These are phyloP conservation scores for Matsumyia berberina DNA, from an alignment of 2,888 invertebrate species.

Conservation along the genomic window DNA sequence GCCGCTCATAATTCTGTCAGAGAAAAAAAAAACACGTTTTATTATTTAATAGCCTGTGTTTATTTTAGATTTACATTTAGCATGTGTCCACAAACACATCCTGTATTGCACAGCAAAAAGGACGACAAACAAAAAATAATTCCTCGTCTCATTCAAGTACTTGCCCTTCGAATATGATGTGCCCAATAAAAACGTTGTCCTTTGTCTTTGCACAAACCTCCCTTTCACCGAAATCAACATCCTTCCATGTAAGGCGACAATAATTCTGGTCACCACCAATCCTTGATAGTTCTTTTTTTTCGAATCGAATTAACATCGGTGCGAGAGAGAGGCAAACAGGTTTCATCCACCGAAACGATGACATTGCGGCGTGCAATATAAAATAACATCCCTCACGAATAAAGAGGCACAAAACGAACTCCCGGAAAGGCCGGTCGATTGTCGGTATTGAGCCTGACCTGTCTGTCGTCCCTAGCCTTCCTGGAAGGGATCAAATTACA, in stretches of 20 bases:
- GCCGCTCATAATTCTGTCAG: conserved; percentile 2
- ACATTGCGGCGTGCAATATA: conserved; percentile 45
- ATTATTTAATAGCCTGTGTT: conserved; percentile 17
- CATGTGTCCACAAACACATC: conserved; percentile 7
- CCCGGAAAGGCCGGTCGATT: conserved; percentile 70
- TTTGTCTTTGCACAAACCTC: conserved; percentile 57
- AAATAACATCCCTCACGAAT: conserved; percentile 70
- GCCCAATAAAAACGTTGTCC: conserved; percentile 70
- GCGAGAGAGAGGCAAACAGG: conserved; percentile 22
- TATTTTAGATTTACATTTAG: conserved; percentile 14
- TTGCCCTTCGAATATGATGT: conserved; percentile 42
- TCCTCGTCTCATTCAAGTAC: conserved; percentile 12
- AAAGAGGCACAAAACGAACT: conserved; percentile 77
- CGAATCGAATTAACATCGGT: conserved; percentile 6
- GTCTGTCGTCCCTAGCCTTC: conserved; percentile 61
- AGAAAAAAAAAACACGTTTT: conserved; percentile 11
- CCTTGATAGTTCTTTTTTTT: conserved; percentile 9
- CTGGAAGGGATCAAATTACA: conserved; percentile 75
- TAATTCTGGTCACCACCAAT: conserved; percentile 37
- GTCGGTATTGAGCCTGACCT: conserved; percentile 46
- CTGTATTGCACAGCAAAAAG: conserved; percentile 4
- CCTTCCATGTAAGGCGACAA: conserved; percentile 48
- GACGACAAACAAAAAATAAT: conserved; percentile 2
- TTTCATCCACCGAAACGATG: conserved; percentile 28
- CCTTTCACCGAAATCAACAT: conserved; percentile 58